These are phyloP conservation scores for Drosophila trapezifrons DNA, from an alignment of 1,140 invertebrate genomes.

Conservation along the genomic window DNA sequence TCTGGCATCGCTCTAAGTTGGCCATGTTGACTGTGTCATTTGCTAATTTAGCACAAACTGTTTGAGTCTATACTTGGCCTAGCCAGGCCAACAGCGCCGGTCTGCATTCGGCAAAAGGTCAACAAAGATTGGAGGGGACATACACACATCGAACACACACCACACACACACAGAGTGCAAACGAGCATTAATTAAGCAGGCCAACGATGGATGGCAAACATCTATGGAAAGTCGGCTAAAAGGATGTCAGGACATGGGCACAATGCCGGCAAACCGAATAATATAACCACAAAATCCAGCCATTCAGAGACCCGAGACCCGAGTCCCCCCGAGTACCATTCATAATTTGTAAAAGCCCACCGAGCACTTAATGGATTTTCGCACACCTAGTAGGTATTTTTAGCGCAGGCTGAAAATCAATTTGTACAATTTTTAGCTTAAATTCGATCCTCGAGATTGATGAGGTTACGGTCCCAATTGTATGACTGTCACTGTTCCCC, in stretches of 20 bases:
- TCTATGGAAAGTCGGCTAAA: conserved; percentile 21
- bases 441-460: conserved; percentile 34
- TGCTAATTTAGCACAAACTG: conserved; percentile 81
- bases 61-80: conserved; percentile 53
- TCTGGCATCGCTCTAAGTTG: conserved; percentile 61
- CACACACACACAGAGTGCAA: conserved; percentile 48
- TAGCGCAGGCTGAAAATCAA: conserved; percentile 17
- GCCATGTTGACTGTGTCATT: conserved; percentile 81
- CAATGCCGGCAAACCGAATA: conserved; percentile 31
- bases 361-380: conserved; percentile 22
- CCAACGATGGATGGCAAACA: conserved; percentile 49
- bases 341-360: conserved; percentile 36
- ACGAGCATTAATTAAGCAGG: conserved; percentile 78
- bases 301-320: conserved; percentile 1
- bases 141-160: conserved; percentile 22
- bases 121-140: conserved; percentile 59
- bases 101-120: conserved; percentile 75
- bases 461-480: conserved; percentile 30
- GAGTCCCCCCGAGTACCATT: conserved; percentile 17
- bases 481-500: conserved; percentile 27
- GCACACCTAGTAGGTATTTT: conserved; percentile 21
- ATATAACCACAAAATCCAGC: conserved; percentile 22
- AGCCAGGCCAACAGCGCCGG: conserved; percentile 41
- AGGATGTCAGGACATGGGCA: conserved; percentile 36
- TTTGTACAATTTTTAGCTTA: conserved; percentile 38